A percentile compares a stretch with the other conserved stretches of the same genome.
phyloP scores from a whole-genome alignment of 2,797 vertebrate genomes.

The Enteromius trimaculatus region DNA sequence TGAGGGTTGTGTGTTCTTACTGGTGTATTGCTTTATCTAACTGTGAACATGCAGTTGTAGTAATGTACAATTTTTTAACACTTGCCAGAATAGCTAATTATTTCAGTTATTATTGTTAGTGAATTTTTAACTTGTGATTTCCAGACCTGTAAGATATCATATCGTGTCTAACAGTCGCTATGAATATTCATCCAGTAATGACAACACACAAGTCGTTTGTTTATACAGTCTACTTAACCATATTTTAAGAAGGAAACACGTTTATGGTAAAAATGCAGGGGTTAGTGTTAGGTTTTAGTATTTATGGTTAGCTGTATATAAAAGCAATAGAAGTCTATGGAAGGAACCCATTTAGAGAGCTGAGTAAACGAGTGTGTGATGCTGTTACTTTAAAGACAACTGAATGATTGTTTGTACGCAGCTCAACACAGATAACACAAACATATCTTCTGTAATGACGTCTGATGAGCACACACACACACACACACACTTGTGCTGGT shows the following conservation, averaged over 20 bases:
- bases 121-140: neutral
- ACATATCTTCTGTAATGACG: slow-evolving; percentile 14
- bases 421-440: slow-evolving; percentile 32
- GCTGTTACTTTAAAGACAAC: slow-evolving; percentile 24
- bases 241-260: neutral
- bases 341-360: neutral
- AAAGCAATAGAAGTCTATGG: neutral
- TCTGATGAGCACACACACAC: neutral
- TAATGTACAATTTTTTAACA: neutral
- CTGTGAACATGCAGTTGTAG: neutral
- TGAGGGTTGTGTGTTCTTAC: too few relatives aligned
- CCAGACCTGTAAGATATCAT: neutral
- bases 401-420: slow-evolving; percentile 10
- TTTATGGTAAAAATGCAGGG: neutral
- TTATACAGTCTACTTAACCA: neutral
- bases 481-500: slow-evolving; percentile 20
- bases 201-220: neutral
- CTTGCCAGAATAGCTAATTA: neutral
- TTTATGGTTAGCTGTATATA: neutral
- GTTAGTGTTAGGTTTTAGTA: neutral
- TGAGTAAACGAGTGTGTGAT: slow-evolving; percentile 27
- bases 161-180: neutral
- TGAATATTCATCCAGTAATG: neutral
- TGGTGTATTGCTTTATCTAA: neutral
- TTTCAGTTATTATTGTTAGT: neutral